These are phyloP conservation scores for Synergus umbraculus DNA, from an alignment of 2,888 invertebrate genomes.

Conservation along the genomic window DNA sequence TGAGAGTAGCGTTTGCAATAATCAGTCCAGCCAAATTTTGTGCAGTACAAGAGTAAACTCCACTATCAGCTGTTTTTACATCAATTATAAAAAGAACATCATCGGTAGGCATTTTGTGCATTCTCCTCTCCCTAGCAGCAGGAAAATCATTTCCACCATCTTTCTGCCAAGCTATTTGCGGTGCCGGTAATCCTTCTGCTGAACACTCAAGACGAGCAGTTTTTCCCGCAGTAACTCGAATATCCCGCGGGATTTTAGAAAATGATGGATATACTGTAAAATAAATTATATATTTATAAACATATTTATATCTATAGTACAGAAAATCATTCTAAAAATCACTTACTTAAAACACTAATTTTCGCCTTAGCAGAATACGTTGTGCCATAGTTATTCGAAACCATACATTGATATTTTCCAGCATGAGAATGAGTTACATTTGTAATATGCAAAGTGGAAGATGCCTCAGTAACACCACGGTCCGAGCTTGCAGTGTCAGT, in stretches of 20 bases:
- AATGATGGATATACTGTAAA: slow-evolving; percentile 90
- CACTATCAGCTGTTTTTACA: slow-evolving; percentile 92
- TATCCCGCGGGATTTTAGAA: slow-evolving; percentile 89
- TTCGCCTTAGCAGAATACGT: slow-evolving; percentile 92
- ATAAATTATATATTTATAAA: slow-evolving; percentile 45
- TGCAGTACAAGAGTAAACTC: slow-evolving; percentile 95
- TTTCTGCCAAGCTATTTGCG: slow-evolving; percentile 94
- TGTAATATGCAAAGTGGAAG: slow-evolving; percentile 85
- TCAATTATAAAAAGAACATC: slow-evolving; percentile 95
- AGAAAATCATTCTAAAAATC: background rate
- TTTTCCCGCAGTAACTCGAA: slow-evolving; percentile 90
- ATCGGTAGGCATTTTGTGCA: slow-evolving; percentile 95
- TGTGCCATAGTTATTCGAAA: slow-evolving; percentile 92
- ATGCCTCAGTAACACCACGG: slow-evolving; percentile 82
- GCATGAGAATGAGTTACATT: slow-evolving; percentile 89
- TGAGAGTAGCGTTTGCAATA: slow-evolving; percentile 90
- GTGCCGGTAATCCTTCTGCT: slow-evolving; percentile 91
- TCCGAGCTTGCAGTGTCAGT: slow-evolving; percentile 78
- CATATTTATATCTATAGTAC: background rate
- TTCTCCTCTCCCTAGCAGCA: slow-evolving; percentile 93
- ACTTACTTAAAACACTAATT: slow-evolving; percentile 89
- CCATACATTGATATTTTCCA: slow-evolving; percentile 95
- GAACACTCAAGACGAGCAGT: slow-evolving; percentile 94
- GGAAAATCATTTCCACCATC: slow-evolving; percentile 97
- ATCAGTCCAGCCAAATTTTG: slow-evolving; percentile 93